Conservation (phyloP, 2,113 vertebrate genomes). For the Larimichthys crocea region DNA sequence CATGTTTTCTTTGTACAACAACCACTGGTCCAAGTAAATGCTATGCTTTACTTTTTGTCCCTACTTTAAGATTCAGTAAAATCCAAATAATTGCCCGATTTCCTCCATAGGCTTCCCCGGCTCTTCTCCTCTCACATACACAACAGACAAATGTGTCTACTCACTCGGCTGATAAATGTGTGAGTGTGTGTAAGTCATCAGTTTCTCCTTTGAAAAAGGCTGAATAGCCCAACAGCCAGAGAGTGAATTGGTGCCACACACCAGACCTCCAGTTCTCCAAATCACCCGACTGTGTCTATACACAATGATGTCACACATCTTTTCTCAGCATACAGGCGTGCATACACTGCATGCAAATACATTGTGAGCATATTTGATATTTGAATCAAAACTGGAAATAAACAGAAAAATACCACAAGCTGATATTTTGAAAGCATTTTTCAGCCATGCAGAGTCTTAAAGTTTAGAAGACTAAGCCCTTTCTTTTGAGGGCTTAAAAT, state of each 20-base stretch:
- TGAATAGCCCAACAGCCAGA: constrained; percentile 28
- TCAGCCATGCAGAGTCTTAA: no score
- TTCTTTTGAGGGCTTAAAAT: neutral
- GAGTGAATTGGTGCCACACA: constrained; percentile 41
- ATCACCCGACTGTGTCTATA: constrained; percentile 8
- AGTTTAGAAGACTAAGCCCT: no score
- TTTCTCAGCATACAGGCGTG: neutral
- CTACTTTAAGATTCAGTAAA: neutral
- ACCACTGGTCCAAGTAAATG: no score
- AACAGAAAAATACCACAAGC: neutral
- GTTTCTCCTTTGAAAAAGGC: constrained; percentile 37
- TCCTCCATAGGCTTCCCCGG: neutral
- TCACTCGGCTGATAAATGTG: constrained; percentile 21
- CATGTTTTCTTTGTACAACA: no score
- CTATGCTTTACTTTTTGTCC: no score
- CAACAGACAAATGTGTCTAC: constrained; percentile 14
- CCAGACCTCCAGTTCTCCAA: constrained; percentile 24
- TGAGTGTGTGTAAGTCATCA: constrained; percentile 38
- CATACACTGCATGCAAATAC: neutral
- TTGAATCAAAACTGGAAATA: neutral
- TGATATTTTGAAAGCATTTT: neutral
- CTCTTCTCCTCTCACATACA: neutral
- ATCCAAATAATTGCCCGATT: neutral
- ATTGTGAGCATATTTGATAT: neutral
- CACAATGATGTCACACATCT: constrained; percentile 20